Evolutionary conservation across 2,888 invertebrate genomes (phyloP), one percentile per base, ranked within the genome.

Genomic region (Sycophila texana): DNA sequence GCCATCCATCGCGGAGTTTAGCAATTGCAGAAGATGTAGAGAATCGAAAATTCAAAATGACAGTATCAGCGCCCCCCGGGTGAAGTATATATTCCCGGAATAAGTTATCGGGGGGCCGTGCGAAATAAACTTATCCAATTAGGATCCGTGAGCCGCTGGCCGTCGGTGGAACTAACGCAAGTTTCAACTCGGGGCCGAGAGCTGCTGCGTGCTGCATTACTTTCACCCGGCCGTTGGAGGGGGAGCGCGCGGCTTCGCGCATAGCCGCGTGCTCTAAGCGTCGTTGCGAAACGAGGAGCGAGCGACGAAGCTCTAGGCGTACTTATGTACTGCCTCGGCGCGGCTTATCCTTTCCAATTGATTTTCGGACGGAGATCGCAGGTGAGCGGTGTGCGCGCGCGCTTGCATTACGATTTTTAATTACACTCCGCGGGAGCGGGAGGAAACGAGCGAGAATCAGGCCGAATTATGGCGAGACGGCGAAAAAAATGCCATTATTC

Each of bases 391-490:
- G 67, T 10, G 30, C n/a, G 51, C 55, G 63, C 30, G 70, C 20
- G 26, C 53, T 73, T 22, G 75, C 53, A 74, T 67, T 66, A 58
- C n/a, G 74, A 74, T 67, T 76, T 76, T 76, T 76, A 76, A 76
- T 76, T 76, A 76, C 76, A 22, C n/a, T n/a, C n/a, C 55, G 58
- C 0, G 18, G 39, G 49, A 12, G 20, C 39, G 60, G 18, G 67
- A 49, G 53, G 67, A 53, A 79, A 78, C 67, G 73, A 53, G 74
- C 55, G 75, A 71, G 76, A 22, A 22, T 70, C 55, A 68, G 75
- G 78, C 81, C 80, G 82, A 82, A 80, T 82, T 82, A 68, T 71
- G 61, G 67, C 77, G 79, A 81, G 76, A 81, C 81, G 75, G 68
- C 67, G 58, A 79, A 82, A 80, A 75, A 74, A 67, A 73, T 73